phyloP scores from a whole-genome alignment of 2,888 invertebrate genomes.

The Phymatocera aterrima region DNA sequence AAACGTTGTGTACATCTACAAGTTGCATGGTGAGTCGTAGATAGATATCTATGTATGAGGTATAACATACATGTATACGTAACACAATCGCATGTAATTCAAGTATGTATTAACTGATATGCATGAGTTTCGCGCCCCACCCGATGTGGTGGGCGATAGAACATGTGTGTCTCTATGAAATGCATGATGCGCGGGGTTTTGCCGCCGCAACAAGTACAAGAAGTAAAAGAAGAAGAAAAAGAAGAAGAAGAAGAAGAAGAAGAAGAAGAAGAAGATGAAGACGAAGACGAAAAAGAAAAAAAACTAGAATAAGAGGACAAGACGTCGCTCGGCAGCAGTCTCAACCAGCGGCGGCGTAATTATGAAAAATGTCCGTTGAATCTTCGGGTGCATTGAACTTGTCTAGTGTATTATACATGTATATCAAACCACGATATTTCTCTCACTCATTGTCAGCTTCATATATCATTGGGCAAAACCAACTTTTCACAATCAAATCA shows the following conservation, averaged over 20 bases:
- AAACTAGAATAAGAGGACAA: neutral
- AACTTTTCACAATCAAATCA: neutral
- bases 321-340: neutral
- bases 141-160: slow-evolving; percentile 16
- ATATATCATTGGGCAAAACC: neutral
- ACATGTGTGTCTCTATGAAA: slow-evolving; percentile 13
- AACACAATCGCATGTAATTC: neutral
- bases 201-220: neutral
- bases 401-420: slow-evolving; percentile 14
- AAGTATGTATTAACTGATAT: too few species aligned
- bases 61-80: neutral
- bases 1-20: neutral
- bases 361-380: slow-evolving; percentile 40
- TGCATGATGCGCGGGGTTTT: neutral
- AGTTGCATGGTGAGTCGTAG: neutral
- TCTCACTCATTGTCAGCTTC: neutral
- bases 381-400: slow-evolving; percentile 34
- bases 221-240: too few species aligned
- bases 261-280: neutral
- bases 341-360: slow-evolving; percentile 6
- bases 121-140: slow-evolving; percentile 7
- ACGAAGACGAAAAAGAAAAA: too few species aligned
- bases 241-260: neutral
- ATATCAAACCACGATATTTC: neutral
- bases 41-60: neutral